Evolutionary conservation across 2,888 invertebrate species (phyloP).

Genomic region (Parnassius orleans): DNA sequence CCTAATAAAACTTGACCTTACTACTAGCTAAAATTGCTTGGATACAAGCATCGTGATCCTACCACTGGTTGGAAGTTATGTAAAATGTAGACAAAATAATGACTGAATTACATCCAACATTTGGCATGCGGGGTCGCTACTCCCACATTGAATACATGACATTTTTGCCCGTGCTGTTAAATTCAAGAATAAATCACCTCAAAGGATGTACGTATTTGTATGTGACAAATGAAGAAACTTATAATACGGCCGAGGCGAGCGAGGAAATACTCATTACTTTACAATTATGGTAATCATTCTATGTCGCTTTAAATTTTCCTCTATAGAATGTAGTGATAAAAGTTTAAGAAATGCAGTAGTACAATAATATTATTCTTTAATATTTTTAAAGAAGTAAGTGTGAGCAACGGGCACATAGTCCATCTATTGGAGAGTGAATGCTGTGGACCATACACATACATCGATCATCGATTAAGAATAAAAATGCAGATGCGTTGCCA

Average conservation of each 20-base stretch:
- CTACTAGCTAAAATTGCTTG: constrained; percentile 59
- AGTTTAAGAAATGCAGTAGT: constrained; percentile 1
- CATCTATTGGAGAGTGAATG: too few relatives aligned
- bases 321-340: not conserved
- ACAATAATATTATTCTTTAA: constrained; percentile 1
- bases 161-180: constrained; percentile 32
- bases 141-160: constrained; percentile 46
- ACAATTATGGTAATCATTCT: constrained; percentile 12
- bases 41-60: constrained; percentile 51
- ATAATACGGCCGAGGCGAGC: constrained; percentile 8
- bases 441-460: too few relatives aligned
- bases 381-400: too few relatives aligned
- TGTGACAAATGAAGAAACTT: constrained; percentile 14
- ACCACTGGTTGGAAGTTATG: constrained; percentile 37
- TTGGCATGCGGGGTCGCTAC: constrained; percentile 51
- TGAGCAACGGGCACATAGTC: too few relatives aligned
- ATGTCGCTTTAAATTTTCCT: constrained; percentile 12
- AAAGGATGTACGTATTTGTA: constrained; percentile 14
- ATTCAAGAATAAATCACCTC: constrained; percentile 24
- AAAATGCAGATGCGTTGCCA: too few relatives aligned
- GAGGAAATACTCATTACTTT: constrained; percentile 22
- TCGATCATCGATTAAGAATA: too few relatives aligned
- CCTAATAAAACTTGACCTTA: constrained; percentile 60
- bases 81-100: constrained; percentile 45
- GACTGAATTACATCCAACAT: constrained; percentile 53